Evolutionary conservation across 1,140 invertebrate species (phyloP), one percentile per base, ranked within the genome.

Genomic region (Saccostrea cuccullata): DNA sequence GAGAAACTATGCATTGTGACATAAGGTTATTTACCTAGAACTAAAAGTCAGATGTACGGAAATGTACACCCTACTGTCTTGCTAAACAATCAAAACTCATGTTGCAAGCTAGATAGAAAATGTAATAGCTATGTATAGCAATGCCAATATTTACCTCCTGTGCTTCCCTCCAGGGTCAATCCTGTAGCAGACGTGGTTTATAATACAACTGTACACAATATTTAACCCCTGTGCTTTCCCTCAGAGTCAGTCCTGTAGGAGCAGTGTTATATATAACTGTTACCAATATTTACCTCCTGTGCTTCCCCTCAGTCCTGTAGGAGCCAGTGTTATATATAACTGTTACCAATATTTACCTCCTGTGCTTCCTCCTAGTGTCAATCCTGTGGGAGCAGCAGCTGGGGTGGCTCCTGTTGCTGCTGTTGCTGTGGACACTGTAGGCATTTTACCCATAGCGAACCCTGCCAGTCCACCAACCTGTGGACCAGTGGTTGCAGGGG

Each of bases 181-280:
- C 85, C 86, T 85, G 30, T 36, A 36, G 30, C n/a, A n/a, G n/a
- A n/a, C n/a, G n/a, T n/a, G n/a, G n/a, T n/a, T n/a, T n/a, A n/a
- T n/a, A n/a, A n/a, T n/a, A n/a, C n/a, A n/a, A n/a, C n/a, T n/a
- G n/a, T n/a, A n/a, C n/a, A n/a, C n/a, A n/a, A n/a, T n/a, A n/a
- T n/a, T n/a, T n/a, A n/a, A n/a, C n/a, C n/a, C 26, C 67, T 82
- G 17, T 30, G 23, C 30, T 86, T 26, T 20, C 26, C 36, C 36
- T n/a, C n/a, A n/a, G n/a, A n/a, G n/a, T 86, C 40, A 82, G 40
- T 67, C 85, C 86, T 85, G 85, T 82, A 55, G 73, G n/a, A 20
- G 47, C 73, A 30, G 67, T 36, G 30, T 36, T 36, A 36, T 36
- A 36, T 36, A 36, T 36, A 36, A 36, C 30, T 36, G 30, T 36